Base-by-base conservation (phyloP, 2,797 vertebrate genomes). In the Syngnathus rostellatus region DNA sequence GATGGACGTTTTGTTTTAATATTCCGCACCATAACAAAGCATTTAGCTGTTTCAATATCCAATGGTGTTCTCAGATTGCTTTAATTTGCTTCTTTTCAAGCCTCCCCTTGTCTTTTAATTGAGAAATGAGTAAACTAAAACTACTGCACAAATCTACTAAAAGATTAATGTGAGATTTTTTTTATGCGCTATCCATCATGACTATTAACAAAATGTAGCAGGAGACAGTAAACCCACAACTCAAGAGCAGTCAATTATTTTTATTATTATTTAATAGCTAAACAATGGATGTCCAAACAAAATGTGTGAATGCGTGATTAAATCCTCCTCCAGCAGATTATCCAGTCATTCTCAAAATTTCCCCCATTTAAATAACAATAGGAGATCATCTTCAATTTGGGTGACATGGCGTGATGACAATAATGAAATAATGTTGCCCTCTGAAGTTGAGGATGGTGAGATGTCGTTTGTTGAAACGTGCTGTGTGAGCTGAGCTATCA, bases 341-440 rank as follows among this genome's bases (percentile, higher is more conserved):
- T 64, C 74, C n/a, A 54, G 31, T 65, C 61, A 72, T 75, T 76
- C 79, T 78, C 74, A 58, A 68, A 71, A 84, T 77, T 59, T 61
- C 31, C 72, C 58, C 82, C 67, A 85, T 85, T 86, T 80, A 51
- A 86, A 81, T 83, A 74, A 83, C 74, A 86, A 78, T 70, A 41
- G 66, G 46, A 80, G 76, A 80, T 85, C 72, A 77, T 64, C 41
- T 10, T 78, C 80, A 83, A 79, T 84, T 85, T 81, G 70, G 63
- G 48, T 62, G 65, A 45, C 60, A 64, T 74, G 25, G 57, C 66
- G 16, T 45, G 69, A 62, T 58, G 66, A 73, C 64, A 77, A 74
- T 61, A 74, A 70, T 61, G 55, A 67, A 77, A 72, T 63, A 74
- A 70, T 61, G 59, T 68, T 69, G 57, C 54, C 61, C n/a, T 11